These are phyloP conservation scores for Megastigmus dorsalis DNA, from an alignment of 2,888 invertebrate genomes.

Conservation along the genomic window DNA sequence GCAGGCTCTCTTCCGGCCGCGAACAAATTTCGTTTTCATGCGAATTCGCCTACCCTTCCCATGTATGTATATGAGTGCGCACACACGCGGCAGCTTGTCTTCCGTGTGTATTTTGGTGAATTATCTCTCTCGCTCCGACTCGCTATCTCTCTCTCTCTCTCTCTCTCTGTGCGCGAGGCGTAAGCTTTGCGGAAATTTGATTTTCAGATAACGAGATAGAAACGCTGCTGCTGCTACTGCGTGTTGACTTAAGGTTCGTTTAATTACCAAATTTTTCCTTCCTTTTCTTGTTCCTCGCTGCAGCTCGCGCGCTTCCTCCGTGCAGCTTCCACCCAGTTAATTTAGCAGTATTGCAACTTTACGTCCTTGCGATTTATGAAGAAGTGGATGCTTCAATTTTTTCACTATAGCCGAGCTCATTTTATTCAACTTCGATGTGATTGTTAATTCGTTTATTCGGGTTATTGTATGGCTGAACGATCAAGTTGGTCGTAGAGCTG, in stretches of 20 bases:
- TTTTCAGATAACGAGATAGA: conserved; percentile 50
- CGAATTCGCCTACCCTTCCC: conserved; percentile 10
- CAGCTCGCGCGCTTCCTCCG: too few species aligned
- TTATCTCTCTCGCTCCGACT: conserved; percentile 21
- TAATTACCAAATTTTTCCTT: conserved; percentile 46
- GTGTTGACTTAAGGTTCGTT: conserved; percentile 37
- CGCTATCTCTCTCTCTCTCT: background rate
- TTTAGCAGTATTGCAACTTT: background rate
- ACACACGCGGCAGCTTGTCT: background rate
- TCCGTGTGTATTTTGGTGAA: conserved; percentile 37
- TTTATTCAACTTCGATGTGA: too few species aligned
- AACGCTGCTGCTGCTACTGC: conserved; percentile 6
- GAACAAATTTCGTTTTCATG: background rate
- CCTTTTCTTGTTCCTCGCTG: too few species aligned
- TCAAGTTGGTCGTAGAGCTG: too few species aligned
- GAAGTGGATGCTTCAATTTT: too few species aligned
- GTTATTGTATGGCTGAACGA: too few species aligned
- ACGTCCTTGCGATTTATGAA: too few species aligned
- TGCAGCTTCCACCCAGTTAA: too few species aligned
- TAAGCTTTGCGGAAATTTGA: conserved; percentile 47
- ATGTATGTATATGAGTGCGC: background rate
- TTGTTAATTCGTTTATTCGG: too few species aligned
- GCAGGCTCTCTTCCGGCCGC: conserved; percentile 39
- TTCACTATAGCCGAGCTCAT: too few species aligned
- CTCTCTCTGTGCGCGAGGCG: background rate